Percentiles rank a stretch among this genome's conserved stretches.
phyloP scores from a whole-genome alignment of 2,888 invertebrate species.

The Metopia argyrocephala region DNA sequence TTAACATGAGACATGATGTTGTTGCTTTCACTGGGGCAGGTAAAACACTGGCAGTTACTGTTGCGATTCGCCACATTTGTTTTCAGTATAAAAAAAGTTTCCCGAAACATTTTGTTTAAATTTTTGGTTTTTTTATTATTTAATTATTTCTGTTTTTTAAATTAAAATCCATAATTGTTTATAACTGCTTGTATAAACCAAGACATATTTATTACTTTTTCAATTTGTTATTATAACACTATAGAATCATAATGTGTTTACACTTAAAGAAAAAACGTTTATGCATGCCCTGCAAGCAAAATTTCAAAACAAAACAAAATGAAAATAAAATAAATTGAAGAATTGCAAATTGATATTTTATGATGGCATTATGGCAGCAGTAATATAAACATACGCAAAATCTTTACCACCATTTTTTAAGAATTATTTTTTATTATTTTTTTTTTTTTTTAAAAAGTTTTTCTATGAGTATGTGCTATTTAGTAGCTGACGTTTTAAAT shows the following conservation, averaged over 20 bases:
- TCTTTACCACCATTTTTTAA: constrained; percentile 3
- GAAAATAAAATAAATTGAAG: constrained; percentile 63
- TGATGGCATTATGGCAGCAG: constrained; percentile 58
- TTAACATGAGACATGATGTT: constrained; percentile 48
- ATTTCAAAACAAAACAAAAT: neutral
- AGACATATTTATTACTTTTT: neutral
- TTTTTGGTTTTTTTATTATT: neutral
- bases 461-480: neutral
- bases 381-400: constrained; percentile 28
- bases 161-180: constrained; percentile 13
- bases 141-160: constrained; percentile 5
- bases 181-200: neutral
- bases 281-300: constrained; percentile 5
- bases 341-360: constrained; percentile 68
- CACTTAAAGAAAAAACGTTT: constrained; percentile 19
- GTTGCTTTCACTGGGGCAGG: constrained; percentile 41
- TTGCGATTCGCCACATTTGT: neutral
- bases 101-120: constrained; percentile 43
- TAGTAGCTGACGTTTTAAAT: no score
- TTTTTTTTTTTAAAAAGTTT: neutral
- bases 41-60: constrained; percentile 35
- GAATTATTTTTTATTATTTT: neutral
- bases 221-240: constrained; percentile 35
- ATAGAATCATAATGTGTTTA: constrained; percentile 46
- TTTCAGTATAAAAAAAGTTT: constrained; percentile 27